Base-by-base conservation (phyloP, 1,140 invertebrate species). In the Drosophila parabipectinata region DNA sequence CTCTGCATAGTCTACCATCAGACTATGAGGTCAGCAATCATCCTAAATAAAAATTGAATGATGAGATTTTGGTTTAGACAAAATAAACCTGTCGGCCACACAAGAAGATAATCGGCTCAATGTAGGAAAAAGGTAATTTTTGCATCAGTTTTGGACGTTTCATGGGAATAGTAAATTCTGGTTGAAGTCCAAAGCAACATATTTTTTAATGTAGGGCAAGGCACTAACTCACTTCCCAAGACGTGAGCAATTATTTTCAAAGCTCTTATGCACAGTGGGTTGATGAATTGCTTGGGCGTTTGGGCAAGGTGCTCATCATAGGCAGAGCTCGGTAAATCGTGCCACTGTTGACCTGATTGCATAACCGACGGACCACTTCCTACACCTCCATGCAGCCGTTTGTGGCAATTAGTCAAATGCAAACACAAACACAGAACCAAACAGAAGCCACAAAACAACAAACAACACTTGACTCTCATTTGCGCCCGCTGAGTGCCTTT, bases 321-420 rank as follows among this genome's bases (percentile, higher is more conserved):
- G 60, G 58, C 51, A 62, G 62, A 81, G 59, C 52, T 64, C 37
- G 58, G 68, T 47, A 78, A 66, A 67, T 84, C 81, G 81, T 84
- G 81, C 52, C 37, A 52, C 26, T 51, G 74, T 60, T 84, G 81
- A 87, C 81, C 81, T 60, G 73, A 32, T 85, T 85, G 81, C 81
- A 79, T 85, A 84, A 87, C 73, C 57, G 50, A 18, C 75, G 59
- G 63, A 55, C 72, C 77, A 85, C 69, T 81, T 82, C 78, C 81
- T 69, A 80, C 68, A 81, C 73, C 73, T 61, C 34, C 53, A 64
- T 48, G 34, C 45, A 67, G 34, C 50, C 63, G 63, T 73, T 71
- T 34, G 52, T 67, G 54, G 82, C 69, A 68, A 87, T 85, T 82
- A 85, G 81, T 74, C 53, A 79, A 79, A 79, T 45, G 54, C 28